Conservation (phyloP, 1,140 invertebrate genomes). For the Apis laboriosa region DNA sequence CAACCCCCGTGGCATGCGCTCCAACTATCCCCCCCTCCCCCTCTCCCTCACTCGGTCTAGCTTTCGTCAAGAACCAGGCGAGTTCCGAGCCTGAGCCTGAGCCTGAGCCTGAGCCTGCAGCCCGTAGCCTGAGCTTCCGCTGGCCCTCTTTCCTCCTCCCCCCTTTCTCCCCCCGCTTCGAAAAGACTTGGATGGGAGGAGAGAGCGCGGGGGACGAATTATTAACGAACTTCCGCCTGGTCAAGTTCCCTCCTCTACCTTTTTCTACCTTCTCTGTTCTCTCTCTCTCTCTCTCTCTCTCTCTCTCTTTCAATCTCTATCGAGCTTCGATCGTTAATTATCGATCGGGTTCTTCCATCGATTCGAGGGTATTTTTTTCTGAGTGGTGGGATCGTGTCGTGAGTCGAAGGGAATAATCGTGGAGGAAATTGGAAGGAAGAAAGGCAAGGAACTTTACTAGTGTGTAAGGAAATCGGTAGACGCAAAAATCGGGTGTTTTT, state of each 20-base stretch:
- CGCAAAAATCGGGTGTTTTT: slow-evolving; percentile 7
- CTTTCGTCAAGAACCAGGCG: slow-evolving; percentile 29
- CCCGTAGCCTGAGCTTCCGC: no score
- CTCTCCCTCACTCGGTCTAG: not conserved
- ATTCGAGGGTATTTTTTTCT: no score
- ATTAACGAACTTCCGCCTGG: slow-evolving; percentile 48
- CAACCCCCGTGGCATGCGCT: slow-evolving; percentile 65
- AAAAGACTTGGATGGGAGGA: slow-evolving; percentile 58
- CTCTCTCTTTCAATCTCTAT: not conserved
- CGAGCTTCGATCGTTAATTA: slow-evolving; percentile 41
- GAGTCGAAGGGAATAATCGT: no score
- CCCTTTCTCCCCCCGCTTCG: slow-evolving; percentile 23
- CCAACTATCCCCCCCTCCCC: slow-evolving; percentile 42
- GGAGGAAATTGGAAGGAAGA: no score
- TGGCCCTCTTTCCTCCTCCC: no score
- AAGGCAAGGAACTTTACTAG: no score
- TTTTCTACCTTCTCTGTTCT: not conserved
- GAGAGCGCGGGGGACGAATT: slow-evolving; percentile 45
- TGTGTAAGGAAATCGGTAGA: no score
- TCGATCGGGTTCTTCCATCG: not conserved
- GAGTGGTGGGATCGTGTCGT: no score
- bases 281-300: no score
- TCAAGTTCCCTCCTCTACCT: slow-evolving; percentile 12
- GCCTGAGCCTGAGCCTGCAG: not conserved
- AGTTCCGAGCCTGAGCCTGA: slow-evolving; percentile 42